Percentiles rank a stretch among this genome's conserved stretches.
Evolutionary conservation across 2,888 invertebrate species (phyloP).

Genomic region (Craniophora ligustri): DNA sequence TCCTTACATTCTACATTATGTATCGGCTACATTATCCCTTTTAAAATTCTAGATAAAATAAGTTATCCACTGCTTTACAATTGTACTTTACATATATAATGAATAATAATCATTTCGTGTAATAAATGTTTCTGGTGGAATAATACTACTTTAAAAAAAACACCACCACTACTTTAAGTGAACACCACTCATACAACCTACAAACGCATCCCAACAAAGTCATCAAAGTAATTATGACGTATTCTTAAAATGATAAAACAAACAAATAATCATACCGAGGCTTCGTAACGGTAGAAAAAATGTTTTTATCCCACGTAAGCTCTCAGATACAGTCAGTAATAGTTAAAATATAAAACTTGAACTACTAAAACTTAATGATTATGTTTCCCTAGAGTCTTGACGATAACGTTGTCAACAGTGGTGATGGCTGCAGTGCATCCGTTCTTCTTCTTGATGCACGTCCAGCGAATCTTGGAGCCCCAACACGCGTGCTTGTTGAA

Average conservation of each 20-base stretch:
- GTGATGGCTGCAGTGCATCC: constrained; percentile 83
- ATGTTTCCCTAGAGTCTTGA: constrained; percentile 82
- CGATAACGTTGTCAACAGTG: constrained; percentile 81
- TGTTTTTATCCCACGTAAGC: too few species aligned
- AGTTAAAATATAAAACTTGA: too few species aligned
- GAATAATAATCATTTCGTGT: neutral
- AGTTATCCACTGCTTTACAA: neutral
- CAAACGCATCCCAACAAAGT: too few species aligned
- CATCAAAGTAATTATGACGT: too few species aligned
- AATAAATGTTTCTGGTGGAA: neutral
- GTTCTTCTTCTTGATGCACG: constrained; percentile 83
- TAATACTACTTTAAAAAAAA: neutral
- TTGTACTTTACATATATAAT: constrained; percentile 11
- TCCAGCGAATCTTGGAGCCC: constrained; percentile 84
- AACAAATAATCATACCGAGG: too few species aligned
- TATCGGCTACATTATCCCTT: constrained; percentile 5
- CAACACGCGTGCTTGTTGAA: constrained; percentile 84
- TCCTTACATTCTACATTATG: neutral
- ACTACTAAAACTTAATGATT: constrained; percentile 68
- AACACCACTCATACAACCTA: too few species aligned
- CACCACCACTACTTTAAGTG: too few species aligned
- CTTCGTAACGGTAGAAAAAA: too few species aligned
- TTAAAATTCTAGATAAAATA: constrained; percentile 10
- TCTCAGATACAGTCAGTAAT: too few species aligned
- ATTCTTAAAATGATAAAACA: too few species aligned